phyloP scores from a whole-genome alignment of 1,140 invertebrate genomes.

The Hyphantria cunea region DNA sequence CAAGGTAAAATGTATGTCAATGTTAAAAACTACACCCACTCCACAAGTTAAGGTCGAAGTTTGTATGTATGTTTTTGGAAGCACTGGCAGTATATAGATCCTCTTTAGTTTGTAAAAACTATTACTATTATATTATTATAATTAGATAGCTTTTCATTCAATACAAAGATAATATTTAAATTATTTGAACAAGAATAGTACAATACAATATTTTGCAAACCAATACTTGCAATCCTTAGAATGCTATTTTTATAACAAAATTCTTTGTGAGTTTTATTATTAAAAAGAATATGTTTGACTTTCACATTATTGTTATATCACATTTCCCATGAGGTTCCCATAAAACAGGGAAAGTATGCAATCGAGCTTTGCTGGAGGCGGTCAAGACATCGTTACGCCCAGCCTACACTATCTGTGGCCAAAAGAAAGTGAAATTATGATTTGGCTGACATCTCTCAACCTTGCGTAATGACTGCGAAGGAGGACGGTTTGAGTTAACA shows the following conservation, averaged over 20 bases:
- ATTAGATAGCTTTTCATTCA: too few relatives aligned
- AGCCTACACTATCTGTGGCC: constrained; percentile 47
- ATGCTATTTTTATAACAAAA: too few relatives aligned
- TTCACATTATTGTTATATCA: constrained; percentile 59
- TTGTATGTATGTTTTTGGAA: constrained; percentile 52
- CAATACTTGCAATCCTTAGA: too few relatives aligned
- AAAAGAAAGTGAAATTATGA: constrained; percentile 66
- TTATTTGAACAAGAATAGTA: too few relatives aligned
- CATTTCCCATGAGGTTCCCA: constrained; percentile 59
- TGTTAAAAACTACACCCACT: constrained; percentile 65
- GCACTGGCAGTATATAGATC: constrained; percentile 28
- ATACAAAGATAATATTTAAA: too few relatives aligned
- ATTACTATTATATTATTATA: too few relatives aligned
- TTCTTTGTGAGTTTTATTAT: too few relatives aligned
- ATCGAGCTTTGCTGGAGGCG: constrained; percentile 55
- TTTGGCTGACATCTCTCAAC: neutral
- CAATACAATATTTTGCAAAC: too few relatives aligned
- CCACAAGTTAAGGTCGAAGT: constrained; percentile 49
- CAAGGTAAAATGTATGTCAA: constrained; percentile 64
- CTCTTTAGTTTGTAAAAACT: neutral
- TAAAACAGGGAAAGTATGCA: constrained; percentile 77
- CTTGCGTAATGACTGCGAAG: constrained; percentile 1
- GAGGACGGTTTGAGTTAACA: neutral
- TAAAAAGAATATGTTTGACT: too few relatives aligned
- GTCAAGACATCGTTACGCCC: constrained; percentile 61